Evolutionary conservation across 2,797 vertebrate species (phyloP), one percentile per base, ranked within the genome.

Genomic region (Otolemur crassicaudatus): DNA sequence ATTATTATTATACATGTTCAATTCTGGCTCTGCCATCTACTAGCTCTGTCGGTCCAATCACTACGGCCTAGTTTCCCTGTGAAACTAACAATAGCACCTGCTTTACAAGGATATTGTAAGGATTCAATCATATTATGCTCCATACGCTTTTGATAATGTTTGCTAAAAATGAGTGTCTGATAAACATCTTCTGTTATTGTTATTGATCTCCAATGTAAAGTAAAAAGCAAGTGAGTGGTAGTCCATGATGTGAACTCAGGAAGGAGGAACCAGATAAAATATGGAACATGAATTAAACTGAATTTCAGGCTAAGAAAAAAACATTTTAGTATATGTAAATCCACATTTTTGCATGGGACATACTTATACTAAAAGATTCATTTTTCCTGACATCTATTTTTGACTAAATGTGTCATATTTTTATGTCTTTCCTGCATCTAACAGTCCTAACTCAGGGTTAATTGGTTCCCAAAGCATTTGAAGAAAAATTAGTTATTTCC

Each of bases 151-250:
- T 19, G 49, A 73, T 83, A 87, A 69, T 29, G 6, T 73, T n/a
- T 87, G 46, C 10, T 70, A 49, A 75, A 43, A 58, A 7, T 43
- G 76, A 76, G 9, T 82, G 8, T 3, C 25, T 22, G 69, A 31
- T 23, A 87, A 90, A 69, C 65, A 29, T 25, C 19, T 77, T 61
- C 6, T 82, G 4, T 72, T 79, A 34, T 29, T 93, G 10, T 29
- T 88, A 61, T 31, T 91, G 70, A 77, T 79, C 27, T 17, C 22
- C 60, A 49, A 70, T 83, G 93, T 96, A 92, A 83, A 53, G 12
- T 65, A 65, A 96, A 86, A 91, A 85, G 40, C 40, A 53, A 75
- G n/a, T 53, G 29, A 87, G 22, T 70, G 7, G 5, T 60, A 83
- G 25, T 56, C 19, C 5, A 58, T 69, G 56, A 73, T 13, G 80